Evolutionary conservation across 2,797 vertebrate genomes (phyloP).

Genomic region (Argya squamiceps): DNA sequence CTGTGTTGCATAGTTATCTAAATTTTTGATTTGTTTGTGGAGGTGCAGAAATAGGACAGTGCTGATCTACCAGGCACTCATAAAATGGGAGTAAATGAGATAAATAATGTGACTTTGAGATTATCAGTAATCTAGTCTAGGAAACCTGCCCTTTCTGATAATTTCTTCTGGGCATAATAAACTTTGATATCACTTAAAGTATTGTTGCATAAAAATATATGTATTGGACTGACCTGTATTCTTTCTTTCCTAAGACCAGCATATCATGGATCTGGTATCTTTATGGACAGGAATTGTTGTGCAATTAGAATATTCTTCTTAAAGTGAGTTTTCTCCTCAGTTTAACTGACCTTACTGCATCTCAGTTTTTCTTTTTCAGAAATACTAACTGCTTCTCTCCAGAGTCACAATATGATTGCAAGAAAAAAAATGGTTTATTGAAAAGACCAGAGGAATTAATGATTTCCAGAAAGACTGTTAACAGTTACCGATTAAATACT

Average conservation of each 20-base stretch:
- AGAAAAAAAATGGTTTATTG: background rate
- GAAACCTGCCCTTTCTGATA: background rate
- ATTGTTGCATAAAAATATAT: background rate
- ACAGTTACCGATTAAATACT: background rate
- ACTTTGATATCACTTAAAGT: background rate
- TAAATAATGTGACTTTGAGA: background rate
- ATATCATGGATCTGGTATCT: background rate
- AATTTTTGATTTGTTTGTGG: background rate
- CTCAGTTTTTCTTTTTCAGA: background rate
- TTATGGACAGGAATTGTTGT: background rate
- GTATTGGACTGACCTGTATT: background rate
- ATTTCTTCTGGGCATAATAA: background rate
- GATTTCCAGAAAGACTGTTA: background rate
- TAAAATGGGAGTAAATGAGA: background rate
- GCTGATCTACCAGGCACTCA: background rate
- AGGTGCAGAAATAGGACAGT: background rate
- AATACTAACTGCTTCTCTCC: background rate
- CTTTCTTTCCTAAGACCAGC: background rate
- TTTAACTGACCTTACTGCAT: background rate
- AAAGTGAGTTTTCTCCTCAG: background rate
- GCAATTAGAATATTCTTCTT: background rate
- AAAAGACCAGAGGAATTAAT: background rate
- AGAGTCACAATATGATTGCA: rapidly evolving
- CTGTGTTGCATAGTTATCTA: background rate
- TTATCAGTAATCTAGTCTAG: background rate